A percentile compares a stretch with the other conserved stretches of the same genome.
Conservation (phyloP, 2,888 invertebrate genomes). For the Cinara cedri region DNA sequence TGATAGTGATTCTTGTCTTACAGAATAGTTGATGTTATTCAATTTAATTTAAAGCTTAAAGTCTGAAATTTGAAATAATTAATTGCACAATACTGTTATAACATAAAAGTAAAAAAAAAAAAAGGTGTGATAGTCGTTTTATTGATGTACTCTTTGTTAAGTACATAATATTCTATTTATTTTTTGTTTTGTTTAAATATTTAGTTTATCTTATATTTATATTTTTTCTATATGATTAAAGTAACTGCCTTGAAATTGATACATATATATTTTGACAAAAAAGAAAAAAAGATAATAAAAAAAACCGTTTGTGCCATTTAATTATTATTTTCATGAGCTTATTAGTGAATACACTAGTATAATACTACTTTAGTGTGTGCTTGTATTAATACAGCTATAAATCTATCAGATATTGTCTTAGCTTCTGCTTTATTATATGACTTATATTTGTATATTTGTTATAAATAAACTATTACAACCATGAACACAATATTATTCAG, state of each 20-base stretch:
- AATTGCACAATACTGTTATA: slow-evolving; percentile 37
- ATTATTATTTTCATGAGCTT: slow-evolving; percentile 29
- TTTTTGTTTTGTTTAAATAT: slow-evolving; percentile 48
- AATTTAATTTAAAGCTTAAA: slow-evolving; percentile 42
- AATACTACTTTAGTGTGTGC: not conserved
- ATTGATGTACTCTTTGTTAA: slow-evolving; percentile 29
- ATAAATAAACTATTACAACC: not conserved
- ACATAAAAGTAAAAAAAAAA: slow-evolving; percentile 17
- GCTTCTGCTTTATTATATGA: slow-evolving; percentile 16
- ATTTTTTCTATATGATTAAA: slow-evolving; percentile 40
- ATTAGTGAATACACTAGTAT: not conserved
- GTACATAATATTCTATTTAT: slow-evolving; percentile 30
- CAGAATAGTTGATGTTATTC: slow-evolving; percentile 18
- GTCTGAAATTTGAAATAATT: slow-evolving; percentile 44
- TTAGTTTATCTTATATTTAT: slow-evolving; percentile 42
- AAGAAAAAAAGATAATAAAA: not conserved
- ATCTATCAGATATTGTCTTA: not conserved
- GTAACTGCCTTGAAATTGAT: slow-evolving; percentile 36
- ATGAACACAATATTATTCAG: slow-evolving; percentile 9
- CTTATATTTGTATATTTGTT: not conserved
- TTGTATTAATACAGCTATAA: slow-evolving; percentile 1
- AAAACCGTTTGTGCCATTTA: slow-evolving; percentile 14
- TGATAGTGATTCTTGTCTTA: not conserved
- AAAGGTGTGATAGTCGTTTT: slow-evolving; percentile 49
- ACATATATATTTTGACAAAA: slow-evolving; percentile 4